phyloP scores from a whole-genome alignment of 2,113 vertebrate species.

The Gallinago undulata region DNA sequence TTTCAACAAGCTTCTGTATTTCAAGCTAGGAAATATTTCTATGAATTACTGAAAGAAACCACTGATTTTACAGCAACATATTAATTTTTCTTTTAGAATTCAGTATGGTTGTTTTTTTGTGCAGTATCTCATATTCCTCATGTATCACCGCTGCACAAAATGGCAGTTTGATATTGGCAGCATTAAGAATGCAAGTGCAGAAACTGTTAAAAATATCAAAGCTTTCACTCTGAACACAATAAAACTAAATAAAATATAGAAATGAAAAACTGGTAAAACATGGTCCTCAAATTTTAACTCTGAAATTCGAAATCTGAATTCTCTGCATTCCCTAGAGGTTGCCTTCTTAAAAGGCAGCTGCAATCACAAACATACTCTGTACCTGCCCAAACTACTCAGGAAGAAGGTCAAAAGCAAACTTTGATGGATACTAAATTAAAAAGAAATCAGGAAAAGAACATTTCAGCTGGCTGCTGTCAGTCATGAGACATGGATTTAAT shows the following conservation, averaged over 20 bases:
- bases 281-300: background rate
- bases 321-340: background rate
- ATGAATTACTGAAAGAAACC: background rate
- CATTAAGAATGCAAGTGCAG: background rate
- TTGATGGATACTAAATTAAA: background rate
- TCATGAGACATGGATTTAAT: rapidly evolving
- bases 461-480: background rate
- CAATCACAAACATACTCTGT: background rate
- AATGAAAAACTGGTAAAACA: background rate
- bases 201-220: background rate
- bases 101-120: background rate
- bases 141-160: background rate
- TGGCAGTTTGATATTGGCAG: background rate
- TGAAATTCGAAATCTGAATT: background rate
- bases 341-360: background rate
- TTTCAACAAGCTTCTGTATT: background rate
- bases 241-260: background rate
- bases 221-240: background rate
- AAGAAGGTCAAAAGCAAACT: background rate
- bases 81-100: background rate
- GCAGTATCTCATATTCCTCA: background rate
- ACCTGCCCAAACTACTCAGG: background rate
- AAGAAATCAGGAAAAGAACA: background rate
- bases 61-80: background rate
- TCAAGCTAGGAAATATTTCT: background rate